Percentiles rank a stretch among this genome's conserved stretches.
phyloP scores from a whole-genome alignment of 2,888 invertebrate genomes.

The Andrena bicolor region DNA sequence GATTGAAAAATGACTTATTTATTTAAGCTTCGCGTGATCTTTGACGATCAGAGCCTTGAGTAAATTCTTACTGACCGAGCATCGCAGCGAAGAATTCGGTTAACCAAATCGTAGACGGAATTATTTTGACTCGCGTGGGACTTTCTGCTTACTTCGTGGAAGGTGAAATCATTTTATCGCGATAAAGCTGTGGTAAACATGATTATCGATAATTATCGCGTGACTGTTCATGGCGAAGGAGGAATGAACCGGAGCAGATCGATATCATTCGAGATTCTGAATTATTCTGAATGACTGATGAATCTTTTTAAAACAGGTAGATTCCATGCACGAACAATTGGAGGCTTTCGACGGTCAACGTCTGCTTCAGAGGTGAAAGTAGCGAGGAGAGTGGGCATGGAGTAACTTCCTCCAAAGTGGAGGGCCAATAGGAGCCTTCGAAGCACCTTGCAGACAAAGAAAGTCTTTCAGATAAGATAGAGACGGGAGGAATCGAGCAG shows the following conservation, averaged over 20 bases:
- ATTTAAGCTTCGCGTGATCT: background rate
- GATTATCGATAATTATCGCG: background rate
- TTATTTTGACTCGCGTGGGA: background rate
- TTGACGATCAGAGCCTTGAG: background rate
- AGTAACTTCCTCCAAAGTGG: background rate
- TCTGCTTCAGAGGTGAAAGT: slow-evolving; percentile 46
- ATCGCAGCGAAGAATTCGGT: slow-evolving; percentile 8
- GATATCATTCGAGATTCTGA: background rate
- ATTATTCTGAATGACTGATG: background rate
- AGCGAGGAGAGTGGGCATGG: background rate
- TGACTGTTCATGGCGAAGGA: background rate
- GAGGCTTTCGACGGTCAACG: background rate
- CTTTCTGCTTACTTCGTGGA: slow-evolving; percentile 32
- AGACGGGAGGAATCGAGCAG: background rate
- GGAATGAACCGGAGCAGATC: background rate
- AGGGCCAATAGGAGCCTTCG: slow-evolving; percentile 31
- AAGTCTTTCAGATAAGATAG: background rate
- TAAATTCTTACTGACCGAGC: background rate
- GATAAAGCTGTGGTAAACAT: background rate
- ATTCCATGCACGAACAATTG: background rate
- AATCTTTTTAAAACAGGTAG: too few species aligned
- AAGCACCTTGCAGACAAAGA: slow-evolving; percentile 15
- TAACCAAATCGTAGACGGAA: background rate
- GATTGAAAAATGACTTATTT: slow-evolving; percentile 6
- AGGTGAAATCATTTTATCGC: background rate